phyloP scores from a whole-genome alignment of 2,797 vertebrate species.

The Acanthiza pusilla region DNA sequence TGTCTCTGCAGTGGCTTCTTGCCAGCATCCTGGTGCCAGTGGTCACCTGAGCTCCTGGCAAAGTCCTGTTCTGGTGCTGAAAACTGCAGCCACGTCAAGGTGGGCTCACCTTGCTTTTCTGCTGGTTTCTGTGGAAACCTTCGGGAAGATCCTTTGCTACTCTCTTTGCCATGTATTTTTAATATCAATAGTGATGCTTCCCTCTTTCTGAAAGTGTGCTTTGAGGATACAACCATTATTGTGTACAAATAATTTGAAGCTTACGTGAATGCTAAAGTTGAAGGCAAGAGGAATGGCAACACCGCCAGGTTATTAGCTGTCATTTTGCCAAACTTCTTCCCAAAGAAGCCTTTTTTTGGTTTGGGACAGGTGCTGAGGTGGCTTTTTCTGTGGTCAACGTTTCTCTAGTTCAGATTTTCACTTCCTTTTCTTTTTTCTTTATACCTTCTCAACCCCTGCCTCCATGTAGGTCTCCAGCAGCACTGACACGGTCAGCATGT shows the following conservation, averaged over 20 bases:
- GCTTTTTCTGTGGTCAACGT: background rate
- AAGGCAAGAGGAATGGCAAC: background rate
- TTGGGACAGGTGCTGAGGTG: background rate
- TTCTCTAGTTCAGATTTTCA: background rate
- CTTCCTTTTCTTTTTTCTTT: background rate
- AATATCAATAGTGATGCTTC: background rate
- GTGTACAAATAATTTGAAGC: background rate
- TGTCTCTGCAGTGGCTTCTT: background rate
- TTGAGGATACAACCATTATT: background rate
- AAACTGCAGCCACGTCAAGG: background rate
- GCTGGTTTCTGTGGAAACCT: background rate
- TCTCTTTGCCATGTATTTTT: background rate
- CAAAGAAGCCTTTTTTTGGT: background rate
- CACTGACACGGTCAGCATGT: rapidly evolving
- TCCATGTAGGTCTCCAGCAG: background rate
- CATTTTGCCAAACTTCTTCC: background rate
- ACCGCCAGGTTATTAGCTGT: background rate
- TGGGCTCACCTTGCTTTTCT: background rate
- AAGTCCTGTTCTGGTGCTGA: background rate
- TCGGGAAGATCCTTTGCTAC: background rate
- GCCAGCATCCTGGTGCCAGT: rapidly evolving
- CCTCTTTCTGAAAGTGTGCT: background rate
- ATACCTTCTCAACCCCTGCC: background rate
- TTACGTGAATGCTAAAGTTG: background rate
- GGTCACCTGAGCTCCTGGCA: rapidly evolving